Conservation (phyloP, 2,888 invertebrate genomes). For the Synergus japonicus region DNA sequence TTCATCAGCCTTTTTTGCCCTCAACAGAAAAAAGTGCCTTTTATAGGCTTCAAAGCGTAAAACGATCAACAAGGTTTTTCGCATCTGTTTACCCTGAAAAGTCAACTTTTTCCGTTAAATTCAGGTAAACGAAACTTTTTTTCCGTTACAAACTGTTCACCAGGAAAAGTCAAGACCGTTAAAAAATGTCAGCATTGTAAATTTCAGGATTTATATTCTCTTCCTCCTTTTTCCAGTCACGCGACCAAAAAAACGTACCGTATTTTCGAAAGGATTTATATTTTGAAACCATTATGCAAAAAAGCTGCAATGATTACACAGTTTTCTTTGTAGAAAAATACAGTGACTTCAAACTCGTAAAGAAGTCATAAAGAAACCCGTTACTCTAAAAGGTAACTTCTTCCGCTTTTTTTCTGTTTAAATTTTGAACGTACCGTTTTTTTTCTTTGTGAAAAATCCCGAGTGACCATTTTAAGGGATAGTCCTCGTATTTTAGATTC, state of each 20-base stretch:
- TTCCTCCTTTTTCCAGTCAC: not conserved
- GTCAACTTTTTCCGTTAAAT: not conserved
- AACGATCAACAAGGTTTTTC: not conserved
- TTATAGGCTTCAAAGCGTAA: not conserved
- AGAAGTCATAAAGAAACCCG: constrained; percentile 31
- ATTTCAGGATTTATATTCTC: not conserved
- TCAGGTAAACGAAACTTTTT: constrained; percentile 2
- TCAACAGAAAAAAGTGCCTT: not conserved
- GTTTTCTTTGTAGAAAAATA: constrained; percentile 8
- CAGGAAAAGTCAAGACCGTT: not conserved
- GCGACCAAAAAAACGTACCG: not conserved
- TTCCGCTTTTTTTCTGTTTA: not conserved
- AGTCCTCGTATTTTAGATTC: not conserved
- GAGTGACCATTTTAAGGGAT: not conserved
- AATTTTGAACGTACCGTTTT: not conserved
- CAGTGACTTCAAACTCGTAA: not conserved
- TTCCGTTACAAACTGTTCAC: not conserved
- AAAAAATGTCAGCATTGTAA: not conserved
- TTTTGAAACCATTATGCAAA: not conserved
- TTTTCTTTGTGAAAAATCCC: not conserved
- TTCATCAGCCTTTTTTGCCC: not conserved
- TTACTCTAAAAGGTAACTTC: constrained; percentile 38
- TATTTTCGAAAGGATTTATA: not conserved
- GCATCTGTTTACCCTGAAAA: constrained; percentile 2
- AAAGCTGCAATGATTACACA: not conserved